Evolutionary conservation across 2,113 vertebrate genomes (phyloP).

Genomic region (Nibea coibor): DNA sequence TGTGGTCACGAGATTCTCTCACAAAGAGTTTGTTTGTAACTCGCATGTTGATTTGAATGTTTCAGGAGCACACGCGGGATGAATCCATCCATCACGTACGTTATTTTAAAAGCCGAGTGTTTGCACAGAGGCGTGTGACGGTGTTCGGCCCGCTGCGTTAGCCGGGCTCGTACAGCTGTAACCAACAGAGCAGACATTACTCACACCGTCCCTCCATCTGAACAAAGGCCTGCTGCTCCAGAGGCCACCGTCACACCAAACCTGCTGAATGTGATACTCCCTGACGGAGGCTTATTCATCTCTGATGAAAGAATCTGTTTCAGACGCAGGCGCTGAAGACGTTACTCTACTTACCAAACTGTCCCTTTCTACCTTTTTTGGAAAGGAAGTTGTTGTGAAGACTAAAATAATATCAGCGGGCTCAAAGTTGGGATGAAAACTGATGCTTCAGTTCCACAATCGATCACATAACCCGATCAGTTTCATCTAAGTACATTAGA

Average conservation of each 20-base stretch:
- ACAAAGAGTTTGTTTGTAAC: too few species aligned
- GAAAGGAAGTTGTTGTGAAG: constrained; percentile 36
- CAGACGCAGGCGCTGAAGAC: constrained; percentile 25
- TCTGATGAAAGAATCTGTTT: constrained; percentile 56
- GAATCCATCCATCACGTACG: background rate
- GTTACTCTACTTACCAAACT: constrained; percentile 38
- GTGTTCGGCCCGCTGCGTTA: background rate
- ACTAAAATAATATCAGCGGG: constrained; percentile 36
- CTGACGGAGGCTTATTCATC: constrained; percentile 48
- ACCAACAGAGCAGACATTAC: constrained; percentile 30
- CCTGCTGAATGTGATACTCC: constrained; percentile 59
- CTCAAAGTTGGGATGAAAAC: constrained; percentile 31
- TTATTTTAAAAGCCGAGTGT: background rate
- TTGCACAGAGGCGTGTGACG: background rate
- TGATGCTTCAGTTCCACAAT: constrained; percentile 23
- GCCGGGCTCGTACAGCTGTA: background rate
- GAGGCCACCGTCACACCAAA: constrained; percentile 11
- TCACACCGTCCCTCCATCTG: constrained; percentile 18
- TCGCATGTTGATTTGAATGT: too few species aligned
- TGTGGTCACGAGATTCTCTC: too few species aligned
- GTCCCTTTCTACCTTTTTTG: constrained; percentile 13
- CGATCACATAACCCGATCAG: constrained; percentile 12
- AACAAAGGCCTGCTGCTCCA: constrained; percentile 21
- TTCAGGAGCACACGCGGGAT: background rate
- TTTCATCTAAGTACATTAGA: constrained; percentile 11